These are phyloP conservation scores for Psittacula derbiana DNA, from an alignment of 2,797 vertebrate genomes.

Conservation along the genomic window DNA sequence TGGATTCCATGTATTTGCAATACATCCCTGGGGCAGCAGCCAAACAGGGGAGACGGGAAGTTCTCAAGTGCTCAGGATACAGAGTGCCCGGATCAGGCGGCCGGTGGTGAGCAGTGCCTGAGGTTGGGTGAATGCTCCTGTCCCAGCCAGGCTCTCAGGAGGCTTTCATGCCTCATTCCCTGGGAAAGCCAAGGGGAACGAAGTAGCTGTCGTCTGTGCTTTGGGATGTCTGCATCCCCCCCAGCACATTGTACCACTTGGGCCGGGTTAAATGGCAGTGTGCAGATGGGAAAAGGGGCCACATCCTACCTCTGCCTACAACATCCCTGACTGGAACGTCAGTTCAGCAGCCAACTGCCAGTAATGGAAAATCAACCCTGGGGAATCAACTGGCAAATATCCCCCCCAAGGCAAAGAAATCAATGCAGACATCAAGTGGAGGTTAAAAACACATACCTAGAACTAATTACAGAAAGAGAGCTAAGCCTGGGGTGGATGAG, in stretches of 20 bases:
- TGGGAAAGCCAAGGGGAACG: background rate
- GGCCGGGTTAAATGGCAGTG: background rate
- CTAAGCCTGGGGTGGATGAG: background rate
- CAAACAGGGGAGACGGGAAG: background rate
- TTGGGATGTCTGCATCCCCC: background rate
- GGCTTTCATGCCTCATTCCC: background rate
- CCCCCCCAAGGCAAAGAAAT: background rate
- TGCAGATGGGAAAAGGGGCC: background rate
- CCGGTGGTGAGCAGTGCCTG: background rate
- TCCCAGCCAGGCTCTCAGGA: background rate
- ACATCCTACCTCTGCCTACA: background rate
- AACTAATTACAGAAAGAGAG: constrained; percentile 8
- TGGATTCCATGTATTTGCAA: background rate
- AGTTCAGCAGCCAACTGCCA: background rate
- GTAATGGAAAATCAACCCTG: background rate
- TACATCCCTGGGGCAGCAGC: background rate
- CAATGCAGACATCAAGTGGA: background rate
- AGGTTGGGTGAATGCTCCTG: background rate
- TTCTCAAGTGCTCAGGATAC: background rate
- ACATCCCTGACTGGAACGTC: background rate
- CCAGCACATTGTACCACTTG: rapidly evolving
- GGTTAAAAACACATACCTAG: background rate
- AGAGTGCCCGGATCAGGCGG: background rate
- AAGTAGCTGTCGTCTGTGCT: background rate
- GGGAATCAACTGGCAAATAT: background rate